Base-by-base conservation (phyloP, 1,140 invertebrate species). In the Scaptodrosophila lebanonensis region DNA sequence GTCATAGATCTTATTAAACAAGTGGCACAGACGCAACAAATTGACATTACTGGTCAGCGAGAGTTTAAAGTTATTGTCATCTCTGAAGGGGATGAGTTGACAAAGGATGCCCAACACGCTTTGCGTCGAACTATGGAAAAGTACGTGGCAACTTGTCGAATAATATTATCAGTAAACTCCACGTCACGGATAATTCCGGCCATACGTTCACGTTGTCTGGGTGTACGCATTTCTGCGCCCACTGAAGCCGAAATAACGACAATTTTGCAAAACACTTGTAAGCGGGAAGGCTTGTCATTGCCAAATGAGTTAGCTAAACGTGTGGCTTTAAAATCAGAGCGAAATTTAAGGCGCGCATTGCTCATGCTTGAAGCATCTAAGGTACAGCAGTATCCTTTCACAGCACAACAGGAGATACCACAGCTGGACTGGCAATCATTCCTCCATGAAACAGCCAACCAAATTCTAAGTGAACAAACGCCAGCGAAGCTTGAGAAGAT, bases 71-170 rank as follows among this genome's bases (percentile, higher is more conserved):
- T 99, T 25, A 93, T 99, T 9, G 90, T 99, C 2, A 86, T 99
- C 27, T 96, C 95, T 56, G 98, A 99, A 88, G 98, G 98, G 0
- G 98, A 99, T 87, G 92, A 94, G 43, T 88, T 99, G n/a, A 96
- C 96, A 1, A 97, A 95, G 86, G 98, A 99, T 89, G 98, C 98
- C 0, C 98, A 99, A 86, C 97, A 99, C 88, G 98, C 97, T 0
- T 87, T 99, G 32, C 91, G 98, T 67, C 89, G 98, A 53, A 99
- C 98, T 1, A 99, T 99, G 98, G 98, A 99, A 88, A 99, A 99
- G 83, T 99, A 99, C 87, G 94, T 98, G 54, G 89, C 92, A 9
- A 98, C 97, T 5, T 99, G 98, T 88, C 92, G 98, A 18, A 88
- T 99, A 0, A 98, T 99, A 82, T 89, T 99, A 1, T 96, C 95